These are phyloP conservation scores for Brachynemurus nebulosus DNA, from an alignment of 2,888 invertebrate species.

Conservation along the genomic window DNA sequence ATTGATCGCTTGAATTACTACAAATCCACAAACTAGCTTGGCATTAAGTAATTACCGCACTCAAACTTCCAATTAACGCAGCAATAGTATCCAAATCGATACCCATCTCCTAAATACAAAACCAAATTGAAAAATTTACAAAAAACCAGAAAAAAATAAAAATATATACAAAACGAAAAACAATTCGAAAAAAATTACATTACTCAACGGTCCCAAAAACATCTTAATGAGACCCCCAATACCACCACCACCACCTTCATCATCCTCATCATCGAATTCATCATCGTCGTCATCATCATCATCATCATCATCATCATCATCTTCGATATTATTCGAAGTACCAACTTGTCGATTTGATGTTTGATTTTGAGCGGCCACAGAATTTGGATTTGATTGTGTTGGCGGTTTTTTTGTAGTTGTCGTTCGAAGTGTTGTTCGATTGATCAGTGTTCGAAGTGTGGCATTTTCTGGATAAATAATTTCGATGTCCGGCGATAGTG, in stretches of 20 bases:
- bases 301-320: not conserved
- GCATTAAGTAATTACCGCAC: slow-evolving; percentile 24
- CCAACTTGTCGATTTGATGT: not conserved
- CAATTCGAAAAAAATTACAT: slow-evolving; percentile 23
- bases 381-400: no score
- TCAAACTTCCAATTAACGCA: slow-evolving; percentile 29
- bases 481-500: no score
- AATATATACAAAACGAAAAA: no score
- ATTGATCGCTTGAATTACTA: no score
- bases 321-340: not conserved
- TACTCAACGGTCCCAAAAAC: slow-evolving; percentile 30
- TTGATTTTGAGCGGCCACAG: not conserved
- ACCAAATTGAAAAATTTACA: no score
- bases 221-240: slow-evolving; percentile 27
- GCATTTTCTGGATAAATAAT: no score
- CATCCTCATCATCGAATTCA: slow-evolving; percentile 18
- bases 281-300: slow-evolving; percentile 15
- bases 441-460: no score
- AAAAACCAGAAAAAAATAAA: slow-evolving; percentile 5
- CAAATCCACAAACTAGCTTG: not conserved
- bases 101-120: slow-evolving; percentile 24
- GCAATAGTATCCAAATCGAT: slow-evolving; percentile 31
- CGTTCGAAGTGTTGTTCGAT: no score
- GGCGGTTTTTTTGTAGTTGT: no score
- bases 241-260: slow-evolving; percentile 26